phyloP scores from a whole-genome alignment of 2,113 vertebrate genomes.

The Otolemur garnettii region DNA sequence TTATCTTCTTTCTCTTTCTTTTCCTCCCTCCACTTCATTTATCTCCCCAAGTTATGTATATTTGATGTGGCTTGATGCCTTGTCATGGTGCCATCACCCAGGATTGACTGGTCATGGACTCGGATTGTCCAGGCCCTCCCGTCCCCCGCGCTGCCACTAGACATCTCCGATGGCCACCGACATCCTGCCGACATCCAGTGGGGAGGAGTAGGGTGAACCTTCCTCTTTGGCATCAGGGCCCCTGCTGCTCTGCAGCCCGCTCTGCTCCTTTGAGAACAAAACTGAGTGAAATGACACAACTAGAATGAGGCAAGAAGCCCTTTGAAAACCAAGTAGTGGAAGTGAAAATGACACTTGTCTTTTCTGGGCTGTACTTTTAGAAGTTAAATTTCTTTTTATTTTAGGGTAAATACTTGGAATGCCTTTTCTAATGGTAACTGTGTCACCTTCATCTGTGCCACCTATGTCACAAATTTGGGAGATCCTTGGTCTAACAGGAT shows the following conservation, averaged over 20 bases:
- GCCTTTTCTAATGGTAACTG: background rate
- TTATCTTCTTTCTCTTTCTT: slow-evolving; percentile 52
- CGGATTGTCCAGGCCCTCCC: background rate
- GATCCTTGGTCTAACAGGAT: background rate
- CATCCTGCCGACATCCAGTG: background rate
- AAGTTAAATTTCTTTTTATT: slow-evolving; percentile 45
- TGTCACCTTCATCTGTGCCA: background rate
- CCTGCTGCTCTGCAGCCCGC: background rate
- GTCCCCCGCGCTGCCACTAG: rapidly evolving
- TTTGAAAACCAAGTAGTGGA: background rate
- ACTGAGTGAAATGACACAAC: background rate
- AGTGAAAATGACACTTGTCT: background rate
- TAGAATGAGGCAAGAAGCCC: background rate
- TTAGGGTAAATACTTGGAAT: background rate
- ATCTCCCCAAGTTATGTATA: background rate
- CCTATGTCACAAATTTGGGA: background rate
- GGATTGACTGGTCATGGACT: background rate
- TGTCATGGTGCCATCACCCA: background rate
- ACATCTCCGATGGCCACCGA: rapidly evolving
- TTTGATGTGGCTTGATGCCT: background rate
- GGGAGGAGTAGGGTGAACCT: background rate
- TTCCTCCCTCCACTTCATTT: background rate
- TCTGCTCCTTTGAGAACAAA: background rate
- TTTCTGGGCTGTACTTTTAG: background rate
- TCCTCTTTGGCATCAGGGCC: background rate